Percentiles rank a stretch among this genome's conserved stretches.
Conservation (phyloP, 1,140 invertebrate genomes). For the Lysiphlebus fabarum region DNA sequence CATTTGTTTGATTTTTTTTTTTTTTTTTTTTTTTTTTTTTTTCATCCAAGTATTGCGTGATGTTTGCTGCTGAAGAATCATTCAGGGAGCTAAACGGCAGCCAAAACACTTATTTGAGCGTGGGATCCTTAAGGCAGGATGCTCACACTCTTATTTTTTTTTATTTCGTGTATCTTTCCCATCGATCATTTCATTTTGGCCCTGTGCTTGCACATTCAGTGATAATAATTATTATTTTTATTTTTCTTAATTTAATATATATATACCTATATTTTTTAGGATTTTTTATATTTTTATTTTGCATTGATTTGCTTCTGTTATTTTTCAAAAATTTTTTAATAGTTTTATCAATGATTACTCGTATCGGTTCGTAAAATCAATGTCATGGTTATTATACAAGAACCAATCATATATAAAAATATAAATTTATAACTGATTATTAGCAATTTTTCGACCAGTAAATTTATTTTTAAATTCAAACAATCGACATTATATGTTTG, state of each 20-base stretch:
- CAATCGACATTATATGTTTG: no score
- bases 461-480: no score
- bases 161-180: neutral
- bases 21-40: neutral
- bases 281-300: no score
- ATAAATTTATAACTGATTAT: no score
- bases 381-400: no score
- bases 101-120: slow-evolving; percentile 12
- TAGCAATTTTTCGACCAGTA: no score
- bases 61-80: neutral
- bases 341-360: no score
- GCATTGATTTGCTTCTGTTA: no score
- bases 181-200: slow-evolving; percentile 3
- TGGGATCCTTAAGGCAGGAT: slow-evolving; percentile 16
- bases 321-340: no score
- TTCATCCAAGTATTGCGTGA: neutral
- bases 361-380: no score
- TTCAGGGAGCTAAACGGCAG: slow-evolving; percentile 12
- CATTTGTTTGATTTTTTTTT: neutral
- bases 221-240: slow-evolving; percentile 9
- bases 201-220: neutral
- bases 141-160: neutral
- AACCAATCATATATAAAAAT: no score
- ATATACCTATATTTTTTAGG: neutral
- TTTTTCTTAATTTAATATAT: neutral